Base-by-base conservation (phyloP, 1,140 invertebrate species). In the Ceratina calcarata region DNA sequence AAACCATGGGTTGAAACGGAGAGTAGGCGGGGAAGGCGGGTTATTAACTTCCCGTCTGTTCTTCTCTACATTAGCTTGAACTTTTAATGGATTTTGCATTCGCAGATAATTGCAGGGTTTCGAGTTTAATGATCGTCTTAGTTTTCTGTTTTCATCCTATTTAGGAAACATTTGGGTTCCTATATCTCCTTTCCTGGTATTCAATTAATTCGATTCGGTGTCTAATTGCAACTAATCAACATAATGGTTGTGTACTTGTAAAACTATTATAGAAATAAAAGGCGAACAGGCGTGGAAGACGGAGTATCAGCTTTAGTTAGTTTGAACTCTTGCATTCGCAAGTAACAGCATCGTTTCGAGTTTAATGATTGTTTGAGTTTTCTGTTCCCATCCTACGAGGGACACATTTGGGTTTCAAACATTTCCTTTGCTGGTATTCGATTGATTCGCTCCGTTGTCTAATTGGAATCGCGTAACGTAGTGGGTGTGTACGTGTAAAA, bases 11-110 rank as follows among this genome's bases (percentile, higher is more conserved):
- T 10, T 65, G 27, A 73, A 32, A 57, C 13, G 32, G 27, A 72
- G 60, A 16, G 16, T 67, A 7, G 16, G 20, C 20, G 20, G 45
- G 22, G 76, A 72, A 64, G 66, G 79, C 45, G 60, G 70, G 74
- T 57, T 24, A 66, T 74, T 37, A 32, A 85, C 74, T 84, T 84
- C 78, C 79, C 61, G 71, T 84, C 66, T 81, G 60, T 72, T 72
- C 70, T n/a, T 64, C 24, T 24, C 55, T n/a, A 53, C 65, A 61
- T 69, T 73, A 69, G 53, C 51, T 70, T 32, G 53, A 70, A 18
- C n/a, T 57, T 55, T 55, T 55, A 1, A 69, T 69, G 16, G 51
- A 69, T 69, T 68, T 37, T 27, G 13, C 27, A 32, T 32, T 32
- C 24, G 1, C 6, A 16, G 20, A 20, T 12, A n/a, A 16, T 58